A percentile compares a stretch with the other conserved stretches of the same genome.
phyloP scores from a whole-genome alignment of 92 coral and sea anemone genomes.

The Blastomussa wellsi region DNA sequence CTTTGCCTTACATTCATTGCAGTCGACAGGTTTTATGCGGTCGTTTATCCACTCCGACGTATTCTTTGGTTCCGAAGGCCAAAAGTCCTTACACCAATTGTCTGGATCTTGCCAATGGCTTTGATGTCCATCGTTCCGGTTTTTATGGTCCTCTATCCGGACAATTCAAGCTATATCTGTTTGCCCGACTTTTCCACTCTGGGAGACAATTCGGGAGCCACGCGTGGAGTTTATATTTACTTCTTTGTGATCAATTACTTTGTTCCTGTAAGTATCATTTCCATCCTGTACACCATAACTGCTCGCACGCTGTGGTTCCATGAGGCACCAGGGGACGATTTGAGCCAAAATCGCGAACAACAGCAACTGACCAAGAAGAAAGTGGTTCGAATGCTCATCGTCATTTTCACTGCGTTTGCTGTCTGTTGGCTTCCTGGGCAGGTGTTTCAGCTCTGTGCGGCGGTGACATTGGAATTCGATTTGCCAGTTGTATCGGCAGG shows the following conservation, averaged over 20 bases:
- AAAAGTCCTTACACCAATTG: slow-evolving; percentile 3
- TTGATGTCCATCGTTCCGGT: slow-evolving; percentile 7
- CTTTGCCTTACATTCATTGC: slow-evolving; percentile 22
- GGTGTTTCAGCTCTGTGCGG: slow-evolving; percentile 23
- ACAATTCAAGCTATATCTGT: too few species aligned
- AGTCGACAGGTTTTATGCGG: slow-evolving; percentile 26
- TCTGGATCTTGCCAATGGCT: slow-evolving; percentile 13
- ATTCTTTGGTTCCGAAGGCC: slow-evolving; percentile 30
- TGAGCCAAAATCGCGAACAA: background rate
- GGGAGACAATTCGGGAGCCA: background rate
- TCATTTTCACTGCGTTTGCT: background rate
- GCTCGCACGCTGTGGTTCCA: slow-evolving; percentile 19
- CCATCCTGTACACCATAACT: background rate
- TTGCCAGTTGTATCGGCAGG: slow-evolving; percentile 17
- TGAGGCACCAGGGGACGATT: background rate
- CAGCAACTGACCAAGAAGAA: background rate
- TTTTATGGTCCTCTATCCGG: background rate
- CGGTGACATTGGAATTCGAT: background rate
- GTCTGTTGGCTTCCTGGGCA: slow-evolving; percentile 27
- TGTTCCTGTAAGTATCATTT: slow-evolving; percentile 3
- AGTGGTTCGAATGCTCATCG: slow-evolving; percentile 14
- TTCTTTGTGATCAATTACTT: slow-evolving; percentile 2
- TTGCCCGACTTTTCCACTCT: too few species aligned
- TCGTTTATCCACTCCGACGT: slow-evolving; percentile 6
- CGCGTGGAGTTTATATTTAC: background rate